Evolutionary conservation across 2,113 vertebrate species (phyloP), one percentile per base, ranked within the genome.

Genomic region (Daubentonia madagascariensis): DNA sequence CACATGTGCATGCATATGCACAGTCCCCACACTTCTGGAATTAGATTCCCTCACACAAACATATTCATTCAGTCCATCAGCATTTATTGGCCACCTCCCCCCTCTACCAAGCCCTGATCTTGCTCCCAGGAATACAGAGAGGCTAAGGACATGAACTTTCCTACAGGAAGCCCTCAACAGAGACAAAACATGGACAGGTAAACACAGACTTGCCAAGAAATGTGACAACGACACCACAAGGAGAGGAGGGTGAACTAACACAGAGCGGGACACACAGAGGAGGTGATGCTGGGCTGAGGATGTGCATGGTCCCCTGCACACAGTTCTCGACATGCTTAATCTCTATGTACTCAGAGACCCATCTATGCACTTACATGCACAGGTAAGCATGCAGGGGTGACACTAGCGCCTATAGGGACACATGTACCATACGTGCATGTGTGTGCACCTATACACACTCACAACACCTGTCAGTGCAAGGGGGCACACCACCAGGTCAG

Each of bases 241-340:
- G 68, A 28, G n/a, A 43, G 6, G 3, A 18, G 17, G 32, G 17
- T 10, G n/a, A 20, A 4, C 50, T 5, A 3, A 28, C 30, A 1
- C 0, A 3, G 59, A 63, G 16, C 1, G 1, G 11, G 25, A 20
- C 10, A 18, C 65, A 11, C 25, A 23, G 45, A n/a, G 25, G 28
- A 72, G 17, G 16, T 7, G 14, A 50, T 0, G n/a, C 40, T 14
- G 28, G 3, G 63, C 2, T n/a, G 3, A 72, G 63, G 78, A 23
- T 0, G 0, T 16, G 48, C 5, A 2, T 1, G 32, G 37, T 13
- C 84, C 5, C 1, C 57, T 0, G 0, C 59, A 8, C 5, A 0
- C 4, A 3, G 37, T 2, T 61, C 70, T 35, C 87, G 3, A 9
- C 3, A 5, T 0, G 4, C 78, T 12, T 13, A 28, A 10, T 10